phyloP scores from a whole-genome alignment of 2,888 invertebrate genomes.

The Drosophila pseudotakahashii region DNA sequence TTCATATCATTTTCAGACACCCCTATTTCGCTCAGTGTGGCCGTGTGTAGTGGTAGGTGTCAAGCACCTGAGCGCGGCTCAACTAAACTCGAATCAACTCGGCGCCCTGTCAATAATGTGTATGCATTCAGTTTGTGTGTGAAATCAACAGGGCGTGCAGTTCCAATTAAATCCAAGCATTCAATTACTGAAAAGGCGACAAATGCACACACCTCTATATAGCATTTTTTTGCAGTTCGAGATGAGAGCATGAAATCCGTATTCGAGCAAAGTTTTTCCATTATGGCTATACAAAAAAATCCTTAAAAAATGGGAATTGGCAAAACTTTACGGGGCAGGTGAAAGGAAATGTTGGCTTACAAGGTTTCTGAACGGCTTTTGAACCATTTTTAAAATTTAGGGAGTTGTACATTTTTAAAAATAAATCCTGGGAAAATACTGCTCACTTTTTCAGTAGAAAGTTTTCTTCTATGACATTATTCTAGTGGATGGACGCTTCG shows the following conservation, averaged over 20 bases:
- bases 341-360: not conserved
- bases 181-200: conserved; percentile 56
- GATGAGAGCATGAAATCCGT: conserved; percentile 32
- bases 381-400: not conserved
- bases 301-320: too few species aligned
- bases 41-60: conserved; percentile 47
- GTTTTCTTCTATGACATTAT: not conserved
- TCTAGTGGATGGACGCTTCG: conserved; percentile 36
- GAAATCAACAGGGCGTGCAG: conserved; percentile 71
- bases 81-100: conserved; percentile 33
- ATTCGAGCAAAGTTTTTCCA: conserved; percentile 28
- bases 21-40: conserved; percentile 8
- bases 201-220: conserved; percentile 42
- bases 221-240: conserved; percentile 21
- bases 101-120: conserved; percentile 69
- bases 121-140: conserved; percentile 66
- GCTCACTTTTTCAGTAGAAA: not conserved
- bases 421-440: not conserved
- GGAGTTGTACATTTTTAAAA: not conserved
- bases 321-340: too few species aligned
- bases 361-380: not conserved
- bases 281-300: not conserved
- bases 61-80: conserved; percentile 55
- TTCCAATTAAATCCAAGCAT: conserved; percentile 78
- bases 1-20: not conserved